Evolutionary conservation across 2,888 invertebrate genomes (phyloP).

Genomic region (Magallana nippona): DNA sequence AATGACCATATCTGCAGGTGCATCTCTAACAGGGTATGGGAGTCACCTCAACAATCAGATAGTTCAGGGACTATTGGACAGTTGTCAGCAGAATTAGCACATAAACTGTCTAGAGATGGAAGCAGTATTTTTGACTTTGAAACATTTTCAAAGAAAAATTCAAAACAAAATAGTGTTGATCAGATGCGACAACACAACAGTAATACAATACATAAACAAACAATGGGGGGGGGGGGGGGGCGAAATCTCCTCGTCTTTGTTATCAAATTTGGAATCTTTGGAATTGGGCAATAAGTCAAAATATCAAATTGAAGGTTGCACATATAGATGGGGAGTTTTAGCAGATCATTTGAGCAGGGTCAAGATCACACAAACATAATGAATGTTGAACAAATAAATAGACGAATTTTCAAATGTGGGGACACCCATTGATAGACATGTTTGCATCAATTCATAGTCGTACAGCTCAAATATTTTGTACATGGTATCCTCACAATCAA

Average conservation of each 20-base stretch:
- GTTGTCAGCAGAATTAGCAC: no score
- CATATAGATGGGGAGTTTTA: constrained; percentile 39
- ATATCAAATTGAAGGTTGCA: constrained; percentile 41
- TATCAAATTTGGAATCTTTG: constrained; percentile 42
- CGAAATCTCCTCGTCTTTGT: constrained; percentile 46
- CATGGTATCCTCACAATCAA: constrained; percentile 46
- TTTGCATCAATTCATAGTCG: constrained; percentile 47
- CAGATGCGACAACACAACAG: constrained; percentile 52
- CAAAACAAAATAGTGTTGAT: constrained; percentile 43
- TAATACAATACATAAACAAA: constrained; percentile 52
- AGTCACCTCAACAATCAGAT: no score
- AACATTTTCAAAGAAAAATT: background rate
- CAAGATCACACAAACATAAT: constrained; percentile 43
- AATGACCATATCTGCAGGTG: no score
- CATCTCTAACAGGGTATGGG: no score
- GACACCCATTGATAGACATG: constrained; percentile 43
- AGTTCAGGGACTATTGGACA: no score
- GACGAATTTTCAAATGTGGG: constrained; percentile 33
- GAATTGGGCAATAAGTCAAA: constrained; percentile 43
- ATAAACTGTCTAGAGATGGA: no score
- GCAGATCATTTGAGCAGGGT: constrained; percentile 39
- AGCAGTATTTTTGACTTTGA: no score
- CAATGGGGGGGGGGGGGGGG: constrained; percentile 52
- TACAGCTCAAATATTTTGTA: constrained; percentile 46
- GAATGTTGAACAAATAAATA: constrained; percentile 39